Base-by-base conservation (phyloP, 2,888 invertebrate genomes). In the Torymus aiolomorphi region DNA sequence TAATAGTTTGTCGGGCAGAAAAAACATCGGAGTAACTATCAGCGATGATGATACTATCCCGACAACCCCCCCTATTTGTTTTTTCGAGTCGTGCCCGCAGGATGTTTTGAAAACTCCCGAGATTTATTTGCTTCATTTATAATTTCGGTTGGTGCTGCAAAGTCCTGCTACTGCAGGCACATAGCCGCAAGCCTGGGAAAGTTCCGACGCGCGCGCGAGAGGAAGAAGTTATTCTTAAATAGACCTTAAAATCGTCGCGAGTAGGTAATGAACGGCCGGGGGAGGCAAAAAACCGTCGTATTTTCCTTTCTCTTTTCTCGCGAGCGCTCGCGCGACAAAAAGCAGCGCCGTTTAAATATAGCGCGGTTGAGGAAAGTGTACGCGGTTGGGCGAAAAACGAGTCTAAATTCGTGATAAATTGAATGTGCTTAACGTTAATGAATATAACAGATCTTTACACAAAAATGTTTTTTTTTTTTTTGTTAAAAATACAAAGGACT, bases 51-150 rank as follows among this genome's bases (percentile, higher is more conserved):
- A 42, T 42, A 42, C 42, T 42, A 8, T 42, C 4, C 42, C 42
- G 8, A 8, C 42, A 42, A 42, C 8, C 42, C 42, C 8, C 42
- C 8, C 42, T 42, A 8, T 42, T 42, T 42, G 42, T 66, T 67
- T 75, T 57, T 75, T 49, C 11, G 10, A 57, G 24, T 8, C 8
- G 31, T 3, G 31, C 31, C 0, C n/a, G 24, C 16, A 52, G 67
- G 31, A 75, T 75, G 52, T 67, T 74, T 74, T 74, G 31, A 74
- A 54, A 74, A 73, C 31, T 52, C 54, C 20, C 16, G n/a, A 57
- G 65, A 65, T 65, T 65, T 65, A 74, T 65, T 65, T 65, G 54
- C 65, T 57, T 65, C 49, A 57, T 74, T 57, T 42, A 54, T 56
- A 65, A 74, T 74, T 65, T 65, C 31, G 11, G 65, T 56, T 24